Base-by-base conservation (phyloP, 2,888 invertebrate species). In the Erebia epiphron region DNA sequence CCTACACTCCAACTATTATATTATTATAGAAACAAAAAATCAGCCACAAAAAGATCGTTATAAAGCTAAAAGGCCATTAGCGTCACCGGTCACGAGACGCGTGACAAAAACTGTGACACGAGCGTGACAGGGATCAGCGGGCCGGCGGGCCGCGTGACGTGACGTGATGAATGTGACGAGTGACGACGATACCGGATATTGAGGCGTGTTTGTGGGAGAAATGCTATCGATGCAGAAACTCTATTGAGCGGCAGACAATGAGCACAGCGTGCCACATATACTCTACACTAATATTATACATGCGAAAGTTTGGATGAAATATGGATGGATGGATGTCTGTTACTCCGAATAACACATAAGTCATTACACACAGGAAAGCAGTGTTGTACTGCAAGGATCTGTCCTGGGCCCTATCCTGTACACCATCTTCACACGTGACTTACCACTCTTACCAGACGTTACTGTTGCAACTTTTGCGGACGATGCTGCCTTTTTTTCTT, bases 41-140 rank as follows among this genome's bases (percentile, higher is more conserved):
- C 56, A 8, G 14, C 13, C 21, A 57, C 56, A 57, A 57, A 57
- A 57, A 57, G 56, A 57, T 57, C 56, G 56, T 57, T 57, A 57
- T 26, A 57, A 57, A 57, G 26, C 56, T 57, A 57, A 57, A 57
- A 57, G 56, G 56, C 56, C 56, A 57, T 57, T 57, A 57, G 26
- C 21, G 21, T 56, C 21, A 21, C 16, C 5, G 50, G n/a, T n/a
- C 50, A 50, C n/a, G 2, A n/a, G 16, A 7, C 16, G 54, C 54
- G 18, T 54, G 54, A 54, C 54, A 18, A 54, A 52, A 18, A 18
- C n/a, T n/a, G 54, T 16, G 18, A 54, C 54, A 18, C 10, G 16
- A 16, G 26, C 49, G 49, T 52, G 16, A 52, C 52, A 16, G 16
- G 49, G 50, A 8, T 14, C 14, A 50, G 50, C 5, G 50, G 50